Conservation (phyloP, 2,797 vertebrate genomes). For the Telmatherina bonti region DNA sequence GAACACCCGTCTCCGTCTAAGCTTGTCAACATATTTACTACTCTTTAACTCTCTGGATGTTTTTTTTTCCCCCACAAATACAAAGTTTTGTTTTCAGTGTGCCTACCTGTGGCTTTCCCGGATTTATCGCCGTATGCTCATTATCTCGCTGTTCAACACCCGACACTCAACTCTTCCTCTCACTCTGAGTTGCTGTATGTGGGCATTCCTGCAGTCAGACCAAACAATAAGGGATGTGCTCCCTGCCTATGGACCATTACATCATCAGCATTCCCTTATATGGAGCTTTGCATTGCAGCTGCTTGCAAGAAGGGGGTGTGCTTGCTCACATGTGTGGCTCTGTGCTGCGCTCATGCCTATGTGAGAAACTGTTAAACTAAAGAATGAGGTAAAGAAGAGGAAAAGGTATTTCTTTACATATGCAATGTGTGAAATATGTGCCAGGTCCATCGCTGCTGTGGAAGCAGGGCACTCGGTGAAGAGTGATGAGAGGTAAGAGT, state of each 20-base stretch:
- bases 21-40: background rate
- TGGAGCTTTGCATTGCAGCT: conserved; percentile 87
- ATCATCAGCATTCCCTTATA: conserved; percentile 95
- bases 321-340: conserved; percentile 47
- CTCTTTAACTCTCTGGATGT: conserved; percentile 17
- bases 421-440: conserved; percentile 77
- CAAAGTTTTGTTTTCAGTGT: conserved; percentile 8
- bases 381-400: conserved; percentile 36
- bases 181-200: conserved; percentile 82
- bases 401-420: conserved; percentile 52
- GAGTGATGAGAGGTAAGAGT: conserved; percentile 70
- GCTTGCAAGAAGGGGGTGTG: conserved; percentile 79
- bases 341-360: conserved; percentile 22
- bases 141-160: conserved; percentile 51
- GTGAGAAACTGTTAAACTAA: conserved; percentile 47
- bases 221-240: conserved; percentile 94
- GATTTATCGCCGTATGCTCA: conserved; percentile 58
- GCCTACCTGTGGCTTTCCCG: conserved; percentile 70
- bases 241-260: conserved; percentile 92
- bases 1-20: conserved; percentile 21
- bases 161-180: conserved; percentile 54
- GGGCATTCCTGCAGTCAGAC: conserved; percentile 90
- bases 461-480: conserved; percentile 67
- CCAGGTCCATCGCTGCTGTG: conserved; percentile 62
- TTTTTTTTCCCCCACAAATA: background rate